phyloP scores from a whole-genome alignment of 2,797 vertebrate species.

The Anguilla obscura region DNA sequence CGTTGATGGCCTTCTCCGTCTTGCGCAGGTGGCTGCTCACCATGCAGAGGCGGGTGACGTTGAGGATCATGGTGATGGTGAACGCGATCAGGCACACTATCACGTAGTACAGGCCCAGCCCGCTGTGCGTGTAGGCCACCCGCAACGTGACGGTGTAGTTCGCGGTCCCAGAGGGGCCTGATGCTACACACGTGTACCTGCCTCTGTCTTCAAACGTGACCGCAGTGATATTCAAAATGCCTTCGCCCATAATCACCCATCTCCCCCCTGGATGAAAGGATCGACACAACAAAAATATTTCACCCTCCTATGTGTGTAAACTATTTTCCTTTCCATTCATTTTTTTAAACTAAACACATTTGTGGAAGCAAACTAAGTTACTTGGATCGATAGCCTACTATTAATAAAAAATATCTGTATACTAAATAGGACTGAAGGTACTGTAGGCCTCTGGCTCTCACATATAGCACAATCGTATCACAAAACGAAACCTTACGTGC shows the following conservation, averaged over 20 bases:
- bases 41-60: constrained; percentile 88
- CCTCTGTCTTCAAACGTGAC: constrained; percentile 86
- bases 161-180: constrained; percentile 42
- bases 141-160: constrained; percentile 84
- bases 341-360: background rate
- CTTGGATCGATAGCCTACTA: background rate
- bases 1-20: constrained; percentile 90
- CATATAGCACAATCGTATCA: too few relatives aligned
- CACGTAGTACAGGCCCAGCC: constrained; percentile 90
- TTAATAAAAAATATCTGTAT: background rate
- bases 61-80: constrained; percentile 84
- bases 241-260: constrained; percentile 75
- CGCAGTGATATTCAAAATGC: constrained; percentile 82
- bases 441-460: too few relatives aligned
- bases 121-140: constrained; percentile 81
- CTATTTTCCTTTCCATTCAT: background rate
- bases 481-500: background rate
- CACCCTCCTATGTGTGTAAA: background rate
- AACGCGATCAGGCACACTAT: constrained; percentile 88
- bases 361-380: background rate
- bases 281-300: background rate
- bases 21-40: constrained; percentile 92
- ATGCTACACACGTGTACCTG: constrained; percentile 80
- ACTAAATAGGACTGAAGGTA: background rate
- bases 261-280: constrained; percentile 69